Evolutionary conservation across 2,797 vertebrate genomes (phyloP).

Genomic region (Sebastes jordani): DNA sequence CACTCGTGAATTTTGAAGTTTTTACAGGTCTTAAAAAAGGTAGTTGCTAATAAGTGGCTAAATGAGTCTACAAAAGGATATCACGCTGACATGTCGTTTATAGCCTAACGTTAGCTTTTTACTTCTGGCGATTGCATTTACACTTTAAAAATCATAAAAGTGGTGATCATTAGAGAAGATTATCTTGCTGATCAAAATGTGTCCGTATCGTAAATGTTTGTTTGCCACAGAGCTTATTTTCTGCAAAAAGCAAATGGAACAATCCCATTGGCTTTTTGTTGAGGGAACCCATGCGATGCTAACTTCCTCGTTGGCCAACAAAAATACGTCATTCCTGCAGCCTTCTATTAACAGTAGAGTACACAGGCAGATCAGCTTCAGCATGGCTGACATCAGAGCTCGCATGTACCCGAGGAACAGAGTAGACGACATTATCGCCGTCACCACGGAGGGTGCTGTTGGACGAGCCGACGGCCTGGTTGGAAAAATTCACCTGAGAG

Average conservation of each 20-base stretch:
- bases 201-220: too few relatives aligned
- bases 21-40: too few relatives aligned
- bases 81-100: too few relatives aligned
- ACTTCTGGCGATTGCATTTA: not conserved
- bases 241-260: not conserved
- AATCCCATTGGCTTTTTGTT: not conserved
- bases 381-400: not conserved
- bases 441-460: not conserved
- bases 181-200: not conserved
- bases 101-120: too few relatives aligned
- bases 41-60: too few relatives aligned
- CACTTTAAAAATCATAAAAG: too few relatives aligned
- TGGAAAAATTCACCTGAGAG: not conserved
- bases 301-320: not conserved
- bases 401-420: not conserved
- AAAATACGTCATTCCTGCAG: not conserved
- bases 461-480: fast-evolving
- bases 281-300: not conserved
- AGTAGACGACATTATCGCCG: not conserved
- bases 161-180: not conserved
- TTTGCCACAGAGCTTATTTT: not conserved
- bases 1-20: too few relatives aligned
- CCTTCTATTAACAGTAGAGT: not conserved
- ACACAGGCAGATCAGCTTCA: not conserved
- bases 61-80: too few relatives aligned